Conservation (phyloP, 2,797 vertebrate species). For the Paedocypris micromegethes region DNA sequence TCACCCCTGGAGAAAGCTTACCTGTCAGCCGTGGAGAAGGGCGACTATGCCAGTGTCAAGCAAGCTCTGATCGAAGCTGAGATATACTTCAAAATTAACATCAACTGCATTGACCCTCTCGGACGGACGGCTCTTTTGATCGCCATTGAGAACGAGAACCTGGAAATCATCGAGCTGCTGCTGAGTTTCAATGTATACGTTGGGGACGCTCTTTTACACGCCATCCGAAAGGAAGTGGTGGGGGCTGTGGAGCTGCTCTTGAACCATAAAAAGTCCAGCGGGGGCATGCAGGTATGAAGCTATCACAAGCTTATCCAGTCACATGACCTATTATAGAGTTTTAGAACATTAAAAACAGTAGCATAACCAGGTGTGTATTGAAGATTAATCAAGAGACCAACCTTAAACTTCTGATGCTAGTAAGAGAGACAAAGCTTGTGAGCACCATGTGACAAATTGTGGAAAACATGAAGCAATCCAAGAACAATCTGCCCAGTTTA, state of each 20-base stretch:
- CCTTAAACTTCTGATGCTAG: too few species aligned
- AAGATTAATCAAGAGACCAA: too few species aligned
- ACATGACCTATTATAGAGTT: not conserved
- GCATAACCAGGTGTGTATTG: too few species aligned
- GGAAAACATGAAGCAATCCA: too few species aligned
- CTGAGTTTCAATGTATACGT: slow-evolving; percentile 89
- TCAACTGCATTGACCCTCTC: slow-evolving; percentile 98
- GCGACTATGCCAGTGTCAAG: slow-evolving; percentile 93
- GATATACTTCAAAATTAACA: slow-evolving; percentile 99
- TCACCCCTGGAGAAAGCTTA: slow-evolving; percentile 91
- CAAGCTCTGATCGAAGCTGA: slow-evolving; percentile 93
- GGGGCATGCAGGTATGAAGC: slow-evolving; percentile 86
- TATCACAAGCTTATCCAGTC: not conserved
- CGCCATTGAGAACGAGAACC: slow-evolving; percentile 97
- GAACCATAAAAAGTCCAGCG: slow-evolving; percentile 93
- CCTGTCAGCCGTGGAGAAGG: slow-evolving; percentile 91
- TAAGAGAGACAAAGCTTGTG: too few species aligned
- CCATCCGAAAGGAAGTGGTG: slow-evolving; percentile 94
- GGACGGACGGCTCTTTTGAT: slow-evolving; percentile 96
- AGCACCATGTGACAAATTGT: too few species aligned
- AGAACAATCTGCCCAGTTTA: too few species aligned
- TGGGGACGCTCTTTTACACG: slow-evolving; percentile 90
- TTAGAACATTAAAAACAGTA: not conserved
- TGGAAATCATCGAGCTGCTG: slow-evolving; percentile 92
- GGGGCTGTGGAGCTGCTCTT: slow-evolving; percentile 91